These are phyloP conservation scores for Tragelaphus scriptus DNA, from an alignment of 2,113 vertebrate species.

Conservation along the genomic window DNA sequence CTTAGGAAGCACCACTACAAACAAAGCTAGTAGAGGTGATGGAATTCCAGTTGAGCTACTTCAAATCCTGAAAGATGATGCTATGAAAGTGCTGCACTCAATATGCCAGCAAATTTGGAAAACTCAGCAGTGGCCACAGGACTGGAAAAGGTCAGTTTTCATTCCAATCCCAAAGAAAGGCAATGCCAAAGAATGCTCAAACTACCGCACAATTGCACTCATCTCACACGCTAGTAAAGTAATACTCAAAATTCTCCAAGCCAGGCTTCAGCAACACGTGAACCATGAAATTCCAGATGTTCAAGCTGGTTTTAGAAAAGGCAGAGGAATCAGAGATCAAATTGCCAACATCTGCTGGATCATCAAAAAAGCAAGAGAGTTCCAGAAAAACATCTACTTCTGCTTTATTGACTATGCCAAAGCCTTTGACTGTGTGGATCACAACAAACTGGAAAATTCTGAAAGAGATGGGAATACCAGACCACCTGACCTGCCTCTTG, in stretches of 20 bases:
- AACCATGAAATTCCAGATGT: background rate
- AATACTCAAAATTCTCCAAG: background rate
- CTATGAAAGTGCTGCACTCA: background rate
- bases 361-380: background rate
- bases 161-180: background rate
- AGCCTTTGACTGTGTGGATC: background rate
- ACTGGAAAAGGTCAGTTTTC: background rate
- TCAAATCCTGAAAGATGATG: background rate
- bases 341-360: rapidly evolving
- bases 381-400: background rate
- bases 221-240: background rate
- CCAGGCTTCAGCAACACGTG: background rate
- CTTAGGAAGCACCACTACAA: background rate
- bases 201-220: background rate
- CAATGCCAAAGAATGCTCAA: background rate
- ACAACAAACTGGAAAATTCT: too few species aligned
- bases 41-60: background rate
- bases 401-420: background rate
- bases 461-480: too few species aligned
- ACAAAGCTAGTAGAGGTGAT: background rate
- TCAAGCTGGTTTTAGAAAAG: background rate
- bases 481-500: too few species aligned
- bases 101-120: background rate
- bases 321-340: background rate
- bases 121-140: background rate